A percentile compares a stretch with the other conserved stretches of the same genome.
Conservation (phyloP, 2,113 vertebrate species). For the Catharus bicknelli region DNA sequence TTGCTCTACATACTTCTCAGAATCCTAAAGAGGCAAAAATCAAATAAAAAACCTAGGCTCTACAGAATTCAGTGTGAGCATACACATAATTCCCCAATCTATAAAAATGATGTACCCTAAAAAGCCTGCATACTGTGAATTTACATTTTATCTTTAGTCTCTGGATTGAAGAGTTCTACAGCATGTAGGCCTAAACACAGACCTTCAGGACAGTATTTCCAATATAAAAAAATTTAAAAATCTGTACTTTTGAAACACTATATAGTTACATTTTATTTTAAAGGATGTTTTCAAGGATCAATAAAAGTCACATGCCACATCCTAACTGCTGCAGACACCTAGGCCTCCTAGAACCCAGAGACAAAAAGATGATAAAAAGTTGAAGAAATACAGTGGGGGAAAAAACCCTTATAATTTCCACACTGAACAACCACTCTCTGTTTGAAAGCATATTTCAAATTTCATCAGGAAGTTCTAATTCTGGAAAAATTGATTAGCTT, state of each 20-base stretch:
- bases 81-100: neutral
- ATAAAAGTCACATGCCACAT: neutral
- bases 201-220: neutral
- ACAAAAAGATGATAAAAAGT: neutral
- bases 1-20: conserved; percentile 98
- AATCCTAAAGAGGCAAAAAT: conserved; percentile 81
- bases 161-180: neutral
- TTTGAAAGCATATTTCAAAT: neutral
- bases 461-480: neutral
- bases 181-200: neutral
- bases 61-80: neutral
- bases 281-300: neutral
- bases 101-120: neutral
- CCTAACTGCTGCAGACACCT: neutral
- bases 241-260: neutral
- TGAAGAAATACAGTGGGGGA: neutral
- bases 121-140: neutral
- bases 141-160: neutral
- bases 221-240: neutral
- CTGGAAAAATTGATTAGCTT: neutral
- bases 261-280: neutral
- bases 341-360: neutral
- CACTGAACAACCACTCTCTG: neutral
- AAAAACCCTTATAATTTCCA: neutral
- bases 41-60: neutral